Evolutionary conservation across 2,888 invertebrate species (phyloP), one percentile per base, ranked within the genome.

Genomic region (Ophion ventricosus): DNA sequence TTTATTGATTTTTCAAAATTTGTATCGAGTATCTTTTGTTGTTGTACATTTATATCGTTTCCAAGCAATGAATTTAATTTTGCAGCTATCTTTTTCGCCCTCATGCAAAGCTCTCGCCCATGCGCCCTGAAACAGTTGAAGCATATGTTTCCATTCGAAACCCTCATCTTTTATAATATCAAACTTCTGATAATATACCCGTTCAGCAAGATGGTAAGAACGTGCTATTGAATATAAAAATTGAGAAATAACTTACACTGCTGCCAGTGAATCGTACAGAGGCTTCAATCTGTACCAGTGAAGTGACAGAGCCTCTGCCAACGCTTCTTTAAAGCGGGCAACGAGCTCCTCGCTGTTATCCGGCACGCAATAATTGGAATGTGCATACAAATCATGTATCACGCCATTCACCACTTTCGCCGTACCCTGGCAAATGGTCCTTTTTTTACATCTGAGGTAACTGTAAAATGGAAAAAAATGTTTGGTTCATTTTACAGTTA

Each of bases 271-370:
- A 40, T 72, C 72, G 23, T 72, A 59, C 14, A 72, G 57, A 11
- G 20, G 20, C 35, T 35, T 72, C 14, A 72, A 35, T 23, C 35
- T 29, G 14, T 72, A 72, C 59, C 57, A 72, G 10, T 78, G 78
- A 0, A 0, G 40, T 14, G 61, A 8, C 1, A 78, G 70, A 20
- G 70, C 35, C 14, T 70, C 70, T 3, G 64, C 63, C 54, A 78
- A 40, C 20, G 78, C 63, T 10, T 54, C 20, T 17, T 78, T 78
- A 11, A 70, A 57, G n/a, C 57, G 57, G 8, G 23, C n/a, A 8
- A 23, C 23, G 57, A 20, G 8, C 57, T 57, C 57, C 57, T 23
- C 23, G 20, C 23, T n/a, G 23, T n/a, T 14, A 14, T 54, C 23
- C 8, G 57, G 57, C 23, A n/a, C 8, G 23, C 57, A 57, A 20